These are phyloP conservation scores for Trachops cirrhosus DNA, from an alignment of 2,797 vertebrate species.

Conservation along the genomic window DNA sequence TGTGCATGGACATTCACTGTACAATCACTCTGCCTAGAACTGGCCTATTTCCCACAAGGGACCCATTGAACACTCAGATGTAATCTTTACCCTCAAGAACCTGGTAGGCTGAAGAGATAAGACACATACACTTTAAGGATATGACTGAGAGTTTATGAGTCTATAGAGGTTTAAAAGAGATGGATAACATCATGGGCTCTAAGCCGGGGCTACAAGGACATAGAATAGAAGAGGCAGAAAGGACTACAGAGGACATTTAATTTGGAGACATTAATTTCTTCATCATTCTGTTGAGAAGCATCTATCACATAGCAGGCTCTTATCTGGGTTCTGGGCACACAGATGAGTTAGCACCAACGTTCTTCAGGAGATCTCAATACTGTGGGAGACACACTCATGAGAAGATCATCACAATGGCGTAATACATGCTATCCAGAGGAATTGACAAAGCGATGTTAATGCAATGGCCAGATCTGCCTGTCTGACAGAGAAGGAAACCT, in stretches of 20 bases:
- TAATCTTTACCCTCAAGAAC: slow-evolving; percentile 10
- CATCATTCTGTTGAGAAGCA: not conserved
- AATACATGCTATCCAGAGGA: not conserved
- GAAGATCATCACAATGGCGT: not conserved
- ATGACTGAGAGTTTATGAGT: not conserved
- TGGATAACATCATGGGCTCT: not conserved
- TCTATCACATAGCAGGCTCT: not conserved
- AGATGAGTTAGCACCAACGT: not conserved
- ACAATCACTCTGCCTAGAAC: not conserved
- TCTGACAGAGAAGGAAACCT: not conserved
- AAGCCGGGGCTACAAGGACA: not conserved
- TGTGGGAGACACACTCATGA: not conserved
- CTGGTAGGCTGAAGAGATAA: not conserved
- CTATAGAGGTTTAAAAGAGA: not conserved
- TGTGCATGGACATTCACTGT: not conserved
- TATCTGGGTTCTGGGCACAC: not conserved
- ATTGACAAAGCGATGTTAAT: not conserved
- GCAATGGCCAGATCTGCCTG: not conserved
- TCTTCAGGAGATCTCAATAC: not conserved
- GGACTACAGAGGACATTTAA: not conserved
- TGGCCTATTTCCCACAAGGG: not conserved
- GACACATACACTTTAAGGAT: not conserved
- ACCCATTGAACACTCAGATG: not conserved
- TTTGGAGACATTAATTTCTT: not conserved
- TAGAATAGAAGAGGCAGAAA: not conserved